Conservation (phyloP, 2,888 invertebrate species). For the Drosophila borealis region DNA sequence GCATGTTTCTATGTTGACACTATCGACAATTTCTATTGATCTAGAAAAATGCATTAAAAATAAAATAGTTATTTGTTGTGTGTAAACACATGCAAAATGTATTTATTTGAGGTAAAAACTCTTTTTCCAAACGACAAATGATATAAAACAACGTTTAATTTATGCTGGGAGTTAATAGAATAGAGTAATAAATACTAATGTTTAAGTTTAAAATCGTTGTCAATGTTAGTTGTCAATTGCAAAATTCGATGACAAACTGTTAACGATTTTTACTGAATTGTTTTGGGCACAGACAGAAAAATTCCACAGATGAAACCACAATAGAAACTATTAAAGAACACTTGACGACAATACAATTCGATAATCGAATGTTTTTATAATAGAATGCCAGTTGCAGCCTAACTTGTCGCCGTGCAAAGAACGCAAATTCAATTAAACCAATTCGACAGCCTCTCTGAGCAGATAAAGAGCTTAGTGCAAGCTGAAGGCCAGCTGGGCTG, state of each 20-base stretch:
- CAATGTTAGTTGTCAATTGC: neutral
- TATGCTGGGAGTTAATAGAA: neutral
- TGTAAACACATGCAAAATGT: neutral
- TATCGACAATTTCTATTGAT: neutral
- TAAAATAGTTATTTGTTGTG: constrained; percentile 1
- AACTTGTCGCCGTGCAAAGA: constrained; percentile 4
- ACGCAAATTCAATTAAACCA: constrained; percentile 49
- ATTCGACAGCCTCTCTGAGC: constrained; percentile 7
- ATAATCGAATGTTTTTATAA: constrained; percentile 37
- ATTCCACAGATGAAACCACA: neutral
- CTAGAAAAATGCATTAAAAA: neutral
- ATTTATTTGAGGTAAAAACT: neutral
- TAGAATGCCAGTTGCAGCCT: constrained; percentile 42
- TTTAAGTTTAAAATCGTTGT: no score
- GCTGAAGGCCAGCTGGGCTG: constrained; percentile 28
- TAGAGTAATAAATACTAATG: no score
- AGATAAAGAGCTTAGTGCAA: constrained; percentile 12
- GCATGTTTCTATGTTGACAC: neutral
- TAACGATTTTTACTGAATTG: neutral
- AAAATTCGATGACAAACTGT: neutral
- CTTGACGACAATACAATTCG: constrained; percentile 11
- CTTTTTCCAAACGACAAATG: no score
- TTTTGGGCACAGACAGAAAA: neutral
- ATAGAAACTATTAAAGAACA: neutral
- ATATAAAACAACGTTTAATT: neutral